phyloP scores from a whole-genome alignment of 2,888 invertebrate species.

The Nomada hirtipes region DNA sequence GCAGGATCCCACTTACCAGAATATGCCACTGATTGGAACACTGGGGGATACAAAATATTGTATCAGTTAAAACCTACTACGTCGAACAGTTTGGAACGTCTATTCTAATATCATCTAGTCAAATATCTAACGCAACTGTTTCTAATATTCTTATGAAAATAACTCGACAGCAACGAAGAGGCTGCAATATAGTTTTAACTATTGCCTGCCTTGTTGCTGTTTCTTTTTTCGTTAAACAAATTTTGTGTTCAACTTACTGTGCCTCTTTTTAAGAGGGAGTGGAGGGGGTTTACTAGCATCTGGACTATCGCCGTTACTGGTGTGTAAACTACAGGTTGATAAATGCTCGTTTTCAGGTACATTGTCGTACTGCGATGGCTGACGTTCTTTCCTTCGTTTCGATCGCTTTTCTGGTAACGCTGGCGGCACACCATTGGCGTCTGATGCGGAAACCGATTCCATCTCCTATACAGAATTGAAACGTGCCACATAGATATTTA shows the following conservation, averaged over 20 bases:
- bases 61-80: constrained; percentile 80
- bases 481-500: not conserved
- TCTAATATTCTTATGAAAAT: not conserved
- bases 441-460: constrained; percentile 74
- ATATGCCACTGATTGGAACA: constrained; percentile 98
- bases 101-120: constrained; percentile 53
- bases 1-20: constrained; percentile 93
- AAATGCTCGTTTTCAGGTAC: constrained; percentile 86
- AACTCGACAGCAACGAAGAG: constrained; percentile 43
- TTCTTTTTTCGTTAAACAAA: not conserved
- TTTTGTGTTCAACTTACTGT: constrained; percentile 91
- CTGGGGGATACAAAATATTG: constrained; percentile 87
- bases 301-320: constrained; percentile 82
- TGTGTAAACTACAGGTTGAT: constrained; percentile 82
- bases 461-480: constrained; percentile 74
- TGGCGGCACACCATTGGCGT: constrained; percentile 84
- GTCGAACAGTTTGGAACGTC: constrained; percentile 55
- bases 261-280: constrained; percentile 95
- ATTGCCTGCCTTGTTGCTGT: constrained; percentile 34
- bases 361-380: constrained; percentile 90
- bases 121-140: constrained; percentile 25
- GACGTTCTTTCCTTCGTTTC: constrained; percentile 85
- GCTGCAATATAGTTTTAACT: not conserved
- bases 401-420: constrained; percentile 88
- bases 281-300: constrained; percentile 92